Conservation (phyloP, 2,797 vertebrate genomes). For the Hipposideros larvatus region DNA sequence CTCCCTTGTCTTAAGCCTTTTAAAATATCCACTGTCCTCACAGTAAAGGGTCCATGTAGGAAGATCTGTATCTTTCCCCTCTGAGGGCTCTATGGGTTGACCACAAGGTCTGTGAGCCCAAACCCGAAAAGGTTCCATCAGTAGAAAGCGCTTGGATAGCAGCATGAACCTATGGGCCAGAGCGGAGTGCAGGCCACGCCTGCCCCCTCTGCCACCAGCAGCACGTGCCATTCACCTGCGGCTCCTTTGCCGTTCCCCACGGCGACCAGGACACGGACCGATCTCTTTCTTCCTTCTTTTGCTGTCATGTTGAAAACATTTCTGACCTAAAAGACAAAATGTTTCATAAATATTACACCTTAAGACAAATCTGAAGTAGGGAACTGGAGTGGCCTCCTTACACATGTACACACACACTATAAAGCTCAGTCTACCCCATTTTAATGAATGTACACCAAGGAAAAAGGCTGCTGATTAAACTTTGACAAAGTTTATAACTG, state of each 20-base stretch:
- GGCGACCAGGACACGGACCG: conserved; percentile 94
- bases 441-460: background rate
- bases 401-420: background rate
- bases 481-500: background rate
- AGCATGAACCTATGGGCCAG: background rate
- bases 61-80: background rate
- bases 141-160: background rate
- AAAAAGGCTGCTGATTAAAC: background rate
- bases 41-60: background rate
- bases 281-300: conserved; percentile 96
- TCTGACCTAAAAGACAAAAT: conserved; percentile 91
- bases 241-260: conserved; percentile 96
- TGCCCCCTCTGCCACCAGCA: accelerated
- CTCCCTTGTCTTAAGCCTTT: background rate
- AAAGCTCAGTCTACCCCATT: background rate
- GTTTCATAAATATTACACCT: background rate
- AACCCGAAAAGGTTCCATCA: background rate
- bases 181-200: background rate
- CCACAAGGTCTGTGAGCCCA: background rate
- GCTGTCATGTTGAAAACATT: conserved; percentile 97
- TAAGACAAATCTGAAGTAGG: background rate
- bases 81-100: background rate
- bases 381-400: background rate
- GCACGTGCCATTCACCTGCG: conserved; percentile 89
- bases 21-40: background rate